Percentiles rank a stretch among this genome's conserved stretches.
phyloP scores from a whole-genome alignment of 2,888 invertebrate genomes.

The Polia nebulosa region DNA sequence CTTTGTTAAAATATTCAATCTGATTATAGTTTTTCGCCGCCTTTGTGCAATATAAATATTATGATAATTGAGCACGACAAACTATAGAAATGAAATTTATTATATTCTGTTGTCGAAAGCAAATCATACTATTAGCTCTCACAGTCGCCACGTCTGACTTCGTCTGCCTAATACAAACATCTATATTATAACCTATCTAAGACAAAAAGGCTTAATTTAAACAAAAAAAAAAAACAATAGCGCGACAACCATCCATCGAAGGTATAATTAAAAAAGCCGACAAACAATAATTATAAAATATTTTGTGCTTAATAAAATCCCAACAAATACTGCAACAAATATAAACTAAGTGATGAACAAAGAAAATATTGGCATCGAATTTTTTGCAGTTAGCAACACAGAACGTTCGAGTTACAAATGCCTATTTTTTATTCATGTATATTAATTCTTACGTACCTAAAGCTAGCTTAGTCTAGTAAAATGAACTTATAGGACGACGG shows the following conservation, averaged over 20 bases:
- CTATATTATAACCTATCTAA: conserved; percentile 89
- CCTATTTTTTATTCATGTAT: conserved; percentile 77
- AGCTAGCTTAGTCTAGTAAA: conserved; percentile 84
- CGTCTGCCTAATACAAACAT: conserved; percentile 84
- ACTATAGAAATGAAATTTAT: conserved; percentile 65
- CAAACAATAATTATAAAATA: conserved; percentile 70
- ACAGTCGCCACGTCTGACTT: conserved; percentile 70
- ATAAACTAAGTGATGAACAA: conserved; percentile 78
- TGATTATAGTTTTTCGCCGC: conserved; percentile 63
- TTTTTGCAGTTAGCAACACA: conserved; percentile 82
- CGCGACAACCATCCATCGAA: conserved; percentile 82
- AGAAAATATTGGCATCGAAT: conserved; percentile 73
- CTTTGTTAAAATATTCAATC: conserved; percentile 51
- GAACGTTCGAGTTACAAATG: conserved; percentile 84
- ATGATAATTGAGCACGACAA: conserved; percentile 74
- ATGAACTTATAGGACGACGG: conserved; percentile 77
- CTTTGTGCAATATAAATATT: conserved; percentile 68
- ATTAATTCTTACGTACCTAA: conserved; percentile 82
- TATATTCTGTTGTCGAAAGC: conserved; percentile 60
- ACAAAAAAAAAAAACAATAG: conserved; percentile 75
- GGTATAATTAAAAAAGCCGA: conserved; percentile 78
- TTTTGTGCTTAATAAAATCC: conserved; percentile 79
- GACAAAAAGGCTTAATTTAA: conserved; percentile 82
- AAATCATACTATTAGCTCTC: conserved; percentile 68
- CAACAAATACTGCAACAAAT: conserved; percentile 85